phyloP scores from a whole-genome alignment of 2,888 invertebrate species.

The Galeruca laticollis region DNA sequence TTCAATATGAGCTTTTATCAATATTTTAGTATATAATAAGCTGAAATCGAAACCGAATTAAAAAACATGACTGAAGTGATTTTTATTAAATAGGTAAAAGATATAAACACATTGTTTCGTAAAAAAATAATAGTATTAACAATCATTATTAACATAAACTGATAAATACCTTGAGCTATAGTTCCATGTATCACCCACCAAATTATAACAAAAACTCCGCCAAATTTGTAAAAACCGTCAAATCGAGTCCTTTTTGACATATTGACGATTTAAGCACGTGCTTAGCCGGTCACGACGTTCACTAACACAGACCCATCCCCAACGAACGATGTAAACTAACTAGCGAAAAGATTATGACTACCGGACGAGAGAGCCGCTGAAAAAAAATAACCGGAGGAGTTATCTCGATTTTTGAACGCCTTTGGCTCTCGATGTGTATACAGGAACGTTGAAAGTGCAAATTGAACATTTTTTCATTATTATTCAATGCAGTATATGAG shows the following conservation, averaged over 20 bases:
- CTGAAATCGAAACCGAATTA: too few relatives aligned
- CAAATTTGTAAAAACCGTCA: constrained; percentile 46
- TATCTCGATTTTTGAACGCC: not conserved
- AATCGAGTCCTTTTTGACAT: constrained; percentile 47
- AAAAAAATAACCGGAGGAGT: not conserved
- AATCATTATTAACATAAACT: not conserved
- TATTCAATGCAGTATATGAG: too few relatives aligned
- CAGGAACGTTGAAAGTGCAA: not conserved
- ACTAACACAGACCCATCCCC: constrained; percentile 45
- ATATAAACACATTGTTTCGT: too few relatives aligned
- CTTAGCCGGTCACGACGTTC: constrained; percentile 37
- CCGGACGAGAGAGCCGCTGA: not conserved
- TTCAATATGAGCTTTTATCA: too few relatives aligned
- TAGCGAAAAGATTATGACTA: constrained; percentile 18
- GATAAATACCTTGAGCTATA: constrained; percentile 49
- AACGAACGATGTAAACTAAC: constrained; percentile 40
- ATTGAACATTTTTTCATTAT: too few relatives aligned
- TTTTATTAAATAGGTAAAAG: too few relatives aligned
- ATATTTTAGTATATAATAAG: too few relatives aligned
- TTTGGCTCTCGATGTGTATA: not conserved
- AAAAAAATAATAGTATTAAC: not conserved
- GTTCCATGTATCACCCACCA: constrained; percentile 39
- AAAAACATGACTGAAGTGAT: too few relatives aligned
- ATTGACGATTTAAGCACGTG: constrained; percentile 50
- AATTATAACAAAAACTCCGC: constrained; percentile 36